Evolutionary conservation across 2,113 vertebrate genomes (phyloP), one percentile per base, ranked within the genome.

Genomic region (Vanacampus margaritifer): DNA sequence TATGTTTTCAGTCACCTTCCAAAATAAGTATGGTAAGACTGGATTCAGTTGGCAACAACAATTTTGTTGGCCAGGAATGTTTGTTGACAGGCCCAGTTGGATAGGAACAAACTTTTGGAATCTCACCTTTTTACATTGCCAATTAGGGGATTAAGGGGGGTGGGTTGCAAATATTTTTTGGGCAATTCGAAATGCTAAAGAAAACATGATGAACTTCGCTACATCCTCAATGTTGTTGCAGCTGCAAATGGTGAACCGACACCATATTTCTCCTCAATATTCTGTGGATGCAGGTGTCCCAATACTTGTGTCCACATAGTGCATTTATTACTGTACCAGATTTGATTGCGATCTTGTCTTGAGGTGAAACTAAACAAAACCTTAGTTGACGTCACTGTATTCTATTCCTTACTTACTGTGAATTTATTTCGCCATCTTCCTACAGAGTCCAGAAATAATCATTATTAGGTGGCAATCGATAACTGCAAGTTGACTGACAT

Each of bases 361-460:
- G 45, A 43, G 3, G n/a, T 41, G 66, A 65, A 69, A 58, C 23
- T 6, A 46, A 32, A 26, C 24, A 6, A 71, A n/a, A 73, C 67
- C 37, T 41, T 8, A 48, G 23, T 50, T 24, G 45, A 45, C 28
- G 59, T 75, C 69, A 53, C 63, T 73, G 14, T 41, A 65, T 36
- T 64, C 53, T 64, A 60, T 54, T 37, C 45, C 35, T 58, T 64
- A 58, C 45, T 73, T 56, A 48, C 59, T 79, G 65, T 76, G 78
- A 78, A 73, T 78, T 74, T 78, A 79, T 83, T 73, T 64, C 60
- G 2, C 28, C 28, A 2, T 32, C 28, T 32, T 75, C 76, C 81
- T 79, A 71, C 67, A 89, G n/a, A n/a, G 83, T 84, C 72, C 82
- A 78, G 79, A 85, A 87, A 86, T 81, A 87, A 83, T 86, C 79